Conservation (phyloP, 2,888 invertebrate genomes). For the Sialis fuliginosa region DNA sequence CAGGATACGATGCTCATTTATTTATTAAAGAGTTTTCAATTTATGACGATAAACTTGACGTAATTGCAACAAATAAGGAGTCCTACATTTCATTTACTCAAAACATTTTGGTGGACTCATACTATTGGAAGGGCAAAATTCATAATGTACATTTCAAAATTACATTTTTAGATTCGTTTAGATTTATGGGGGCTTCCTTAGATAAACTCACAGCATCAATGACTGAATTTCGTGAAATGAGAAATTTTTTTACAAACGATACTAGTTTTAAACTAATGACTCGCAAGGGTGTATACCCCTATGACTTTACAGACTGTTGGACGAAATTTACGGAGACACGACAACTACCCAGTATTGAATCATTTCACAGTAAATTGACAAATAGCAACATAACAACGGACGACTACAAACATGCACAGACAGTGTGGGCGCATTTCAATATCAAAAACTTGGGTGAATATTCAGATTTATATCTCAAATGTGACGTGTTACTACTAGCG, state of each 20-base stretch:
- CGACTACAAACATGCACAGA: conserved; percentile 17
- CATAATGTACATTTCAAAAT: conserved; percentile 5
- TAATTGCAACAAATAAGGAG: no score
- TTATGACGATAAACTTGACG: no score
- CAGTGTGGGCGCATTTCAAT: conserved; percentile 17
- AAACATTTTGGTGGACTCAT: conserved; percentile 1
- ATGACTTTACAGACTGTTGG: conserved; percentile 15
- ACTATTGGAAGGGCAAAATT: no score
- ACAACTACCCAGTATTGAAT: conserved; percentile 11
- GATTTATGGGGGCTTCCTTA: conserved; percentile 15
- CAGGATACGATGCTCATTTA: no score
- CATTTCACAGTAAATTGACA: conserved; percentile 13
- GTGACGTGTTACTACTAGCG: conserved; percentile 18
- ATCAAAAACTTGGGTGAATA: conserved; percentile 18
- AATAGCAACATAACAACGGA: conserved; percentile 11
- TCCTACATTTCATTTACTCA: conserved; percentile 14
- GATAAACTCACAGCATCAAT: conserved; percentile 14
- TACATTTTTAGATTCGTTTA: conserved; percentile 14
- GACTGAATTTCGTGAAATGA: conserved; percentile 7
- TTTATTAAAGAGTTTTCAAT: no score
- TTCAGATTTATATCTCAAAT: conserved; percentile 18
- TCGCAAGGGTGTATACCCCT: conserved; percentile 18
- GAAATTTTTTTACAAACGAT: conserved; percentile 1
- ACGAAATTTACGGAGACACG: conserved; percentile 12
- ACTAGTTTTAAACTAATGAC: conserved; percentile 9